These are phyloP conservation scores for Ephialtes manifestator DNA, from an alignment of 2,888 invertebrate species.

Conservation along the genomic window DNA sequence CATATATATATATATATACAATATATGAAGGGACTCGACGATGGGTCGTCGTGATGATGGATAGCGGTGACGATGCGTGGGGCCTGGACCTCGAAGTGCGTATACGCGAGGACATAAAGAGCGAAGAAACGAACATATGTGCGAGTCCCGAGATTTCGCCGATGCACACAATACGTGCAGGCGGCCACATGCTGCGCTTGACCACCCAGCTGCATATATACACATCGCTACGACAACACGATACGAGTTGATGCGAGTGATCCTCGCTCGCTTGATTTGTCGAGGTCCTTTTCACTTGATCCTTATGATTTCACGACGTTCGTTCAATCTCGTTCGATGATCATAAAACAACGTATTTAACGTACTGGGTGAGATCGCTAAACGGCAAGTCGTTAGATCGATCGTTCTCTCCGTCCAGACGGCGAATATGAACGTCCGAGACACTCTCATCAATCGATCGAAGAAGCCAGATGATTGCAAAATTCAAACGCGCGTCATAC, in stretches of 20 bases:
- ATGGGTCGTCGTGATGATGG: slow-evolving; percentile 64
- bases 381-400: slow-evolving; percentile 14
- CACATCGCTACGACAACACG: neutral
- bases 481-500: slow-evolving; percentile 28
- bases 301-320: slow-evolving; percentile 43
- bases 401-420: neutral
- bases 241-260: slow-evolving; percentile 19
- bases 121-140: slow-evolving; percentile 51
- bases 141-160: slow-evolving; percentile 48
- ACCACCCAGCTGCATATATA: slow-evolving; percentile 49
- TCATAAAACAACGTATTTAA: neutral
- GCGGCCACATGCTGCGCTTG: slow-evolving; percentile 66
- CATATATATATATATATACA: neutral
- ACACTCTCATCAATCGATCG: slow-evolving; percentile 51
- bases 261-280: slow-evolving; percentile 47
- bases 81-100: slow-evolving; percentile 43
- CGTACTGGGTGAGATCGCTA: slow-evolving; percentile 36
- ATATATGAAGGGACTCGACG: neutral
- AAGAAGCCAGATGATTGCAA: slow-evolving; percentile 65
- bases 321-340: slow-evolving; percentile 29
- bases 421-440: neutral
- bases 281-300: slow-evolving; percentile 49
- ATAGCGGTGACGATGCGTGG: slow-evolving; percentile 68
- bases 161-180: slow-evolving; percentile 28
- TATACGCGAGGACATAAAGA: slow-evolving; percentile 56